These are phyloP conservation scores for Euborellia annulipes DNA, from an alignment of 1,140 invertebrate species.

Conservation along the genomic window DNA sequence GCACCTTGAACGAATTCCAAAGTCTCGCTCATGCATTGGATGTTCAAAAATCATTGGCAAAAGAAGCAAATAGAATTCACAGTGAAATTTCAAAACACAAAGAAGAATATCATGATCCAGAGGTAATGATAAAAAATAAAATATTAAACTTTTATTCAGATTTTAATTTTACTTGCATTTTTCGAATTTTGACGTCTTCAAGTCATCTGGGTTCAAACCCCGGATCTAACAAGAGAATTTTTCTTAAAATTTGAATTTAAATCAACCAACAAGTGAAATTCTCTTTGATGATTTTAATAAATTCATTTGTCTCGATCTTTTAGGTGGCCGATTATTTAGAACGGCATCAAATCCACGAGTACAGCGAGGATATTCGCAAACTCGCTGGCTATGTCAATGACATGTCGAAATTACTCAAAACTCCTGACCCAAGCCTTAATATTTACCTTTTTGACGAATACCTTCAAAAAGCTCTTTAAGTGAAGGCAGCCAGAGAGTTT, in stretches of 20 bases:
- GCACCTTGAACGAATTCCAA: conserved; percentile 40
- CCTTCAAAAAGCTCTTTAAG: conserved; percentile 35
- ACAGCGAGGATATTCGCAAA: conserved; percentile 43
- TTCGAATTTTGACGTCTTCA: too few relatives aligned
- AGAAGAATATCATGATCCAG: conserved; percentile 40
- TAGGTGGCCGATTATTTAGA: conserved; percentile 53
- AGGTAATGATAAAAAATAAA: too few relatives aligned
- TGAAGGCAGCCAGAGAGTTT: not conserved
- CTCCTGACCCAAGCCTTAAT: conserved; percentile 34
- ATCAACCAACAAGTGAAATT: too few relatives aligned
- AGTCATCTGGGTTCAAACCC: too few relatives aligned
- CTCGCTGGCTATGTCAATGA: conserved; percentile 55
- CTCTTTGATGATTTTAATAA: not conserved
- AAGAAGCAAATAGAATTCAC: conserved; percentile 50
- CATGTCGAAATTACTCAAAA: conserved; percentile 42
- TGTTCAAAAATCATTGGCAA: conserved; percentile 49
- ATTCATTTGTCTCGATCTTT: conserved; percentile 8
- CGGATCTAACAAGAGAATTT: too few relatives aligned
- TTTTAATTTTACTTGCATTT: not conserved
- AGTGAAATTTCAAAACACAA: conserved; percentile 29
- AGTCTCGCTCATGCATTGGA: conserved; percentile 58
- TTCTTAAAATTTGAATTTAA: too few relatives aligned
- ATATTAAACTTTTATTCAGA: not conserved
- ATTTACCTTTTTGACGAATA: conserved; percentile 65
- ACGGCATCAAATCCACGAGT: conserved; percentile 52